phyloP scores from a whole-genome alignment of 2,113 vertebrate species.

The Numenius arquata region DNA sequence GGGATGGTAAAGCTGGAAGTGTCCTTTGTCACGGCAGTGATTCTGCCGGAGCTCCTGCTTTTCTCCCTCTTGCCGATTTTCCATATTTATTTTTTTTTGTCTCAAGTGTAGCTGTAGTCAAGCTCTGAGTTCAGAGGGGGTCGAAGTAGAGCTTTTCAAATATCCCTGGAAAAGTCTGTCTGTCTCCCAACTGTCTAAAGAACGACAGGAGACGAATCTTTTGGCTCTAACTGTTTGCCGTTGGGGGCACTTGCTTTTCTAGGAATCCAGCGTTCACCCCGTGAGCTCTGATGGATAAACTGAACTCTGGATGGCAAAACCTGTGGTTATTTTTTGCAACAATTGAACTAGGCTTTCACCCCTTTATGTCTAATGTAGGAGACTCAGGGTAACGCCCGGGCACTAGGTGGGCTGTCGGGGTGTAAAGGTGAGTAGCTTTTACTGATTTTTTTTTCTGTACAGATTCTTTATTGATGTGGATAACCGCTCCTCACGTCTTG shows the following conservation, averaged over 20 bases:
- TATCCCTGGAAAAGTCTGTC: neutral
- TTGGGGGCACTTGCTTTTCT: neutral
- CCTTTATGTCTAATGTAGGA: neutral
- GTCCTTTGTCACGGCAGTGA: neutral
- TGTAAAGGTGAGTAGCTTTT: neutral
- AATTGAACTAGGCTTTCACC: neutral
- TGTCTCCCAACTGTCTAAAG: neutral
- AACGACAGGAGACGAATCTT: neutral
- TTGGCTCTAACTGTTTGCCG: neutral
- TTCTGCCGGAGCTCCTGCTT: neutral
- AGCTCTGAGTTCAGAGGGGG: neutral
- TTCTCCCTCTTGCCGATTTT: neutral
- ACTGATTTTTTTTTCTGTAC: neutral
- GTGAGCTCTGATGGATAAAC: neutral
- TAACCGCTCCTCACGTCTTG: neutral
- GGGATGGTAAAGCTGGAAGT: neutral
- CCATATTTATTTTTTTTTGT: neutral
- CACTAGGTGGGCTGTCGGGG: neutral
- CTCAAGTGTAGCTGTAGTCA: neutral
- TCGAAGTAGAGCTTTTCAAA: neutral
- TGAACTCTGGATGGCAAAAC: neutral
- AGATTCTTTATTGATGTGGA: neutral
- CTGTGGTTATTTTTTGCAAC: neutral
- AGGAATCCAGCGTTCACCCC: fast-evolving
- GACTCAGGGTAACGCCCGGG: fast-evolving